Conservation (phyloP, 2,797 vertebrate genomes). For the Phrynocephalus forsythii region DNA sequence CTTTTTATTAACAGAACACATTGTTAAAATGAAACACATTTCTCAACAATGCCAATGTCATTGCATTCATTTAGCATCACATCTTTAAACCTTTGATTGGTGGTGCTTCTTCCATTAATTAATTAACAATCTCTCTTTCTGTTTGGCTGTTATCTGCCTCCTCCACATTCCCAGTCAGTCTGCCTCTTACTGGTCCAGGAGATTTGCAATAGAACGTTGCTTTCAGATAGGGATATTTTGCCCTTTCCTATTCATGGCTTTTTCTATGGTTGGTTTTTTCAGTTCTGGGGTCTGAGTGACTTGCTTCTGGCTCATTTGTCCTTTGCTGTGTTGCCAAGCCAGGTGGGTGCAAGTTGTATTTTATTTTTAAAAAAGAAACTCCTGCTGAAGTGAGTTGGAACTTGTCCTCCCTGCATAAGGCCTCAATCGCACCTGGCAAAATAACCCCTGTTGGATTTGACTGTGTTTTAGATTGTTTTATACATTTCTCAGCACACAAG, state of each 20-base stretch:
- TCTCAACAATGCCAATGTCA: neutral
- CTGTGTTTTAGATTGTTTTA: too few relatives aligned
- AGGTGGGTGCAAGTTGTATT: too few relatives aligned
- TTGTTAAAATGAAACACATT: neutral
- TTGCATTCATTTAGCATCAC: neutral
- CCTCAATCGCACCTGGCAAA: too few relatives aligned
- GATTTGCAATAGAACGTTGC: conserved; percentile 23
- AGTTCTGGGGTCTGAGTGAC: conserved; percentile 1
- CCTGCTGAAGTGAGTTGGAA: too few relatives aligned
- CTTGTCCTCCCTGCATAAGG: too few relatives aligned
- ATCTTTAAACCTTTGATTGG: neutral
- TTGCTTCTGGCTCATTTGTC: too few relatives aligned
- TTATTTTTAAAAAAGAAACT: too few relatives aligned
- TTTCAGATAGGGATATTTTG: conserved; percentile 9
- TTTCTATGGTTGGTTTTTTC: conserved; percentile 29
- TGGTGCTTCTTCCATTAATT: conserved; percentile 23
- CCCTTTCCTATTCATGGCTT: conserved; percentile 38
- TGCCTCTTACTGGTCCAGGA: conserved; percentile 2
- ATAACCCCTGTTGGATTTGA: too few relatives aligned
- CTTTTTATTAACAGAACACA: conserved; percentile 33
- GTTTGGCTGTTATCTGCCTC: conserved; percentile 10
- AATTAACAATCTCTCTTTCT: conserved; percentile 27
- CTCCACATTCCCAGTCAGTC: conserved; percentile 13
- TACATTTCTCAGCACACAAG: too few relatives aligned
- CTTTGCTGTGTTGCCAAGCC: too few relatives aligned